Percentiles rank a stretch among this genome's conserved stretches.
Conservation (phyloP, 2,797 vertebrate species). For the Aotus griseimembra region DNA sequence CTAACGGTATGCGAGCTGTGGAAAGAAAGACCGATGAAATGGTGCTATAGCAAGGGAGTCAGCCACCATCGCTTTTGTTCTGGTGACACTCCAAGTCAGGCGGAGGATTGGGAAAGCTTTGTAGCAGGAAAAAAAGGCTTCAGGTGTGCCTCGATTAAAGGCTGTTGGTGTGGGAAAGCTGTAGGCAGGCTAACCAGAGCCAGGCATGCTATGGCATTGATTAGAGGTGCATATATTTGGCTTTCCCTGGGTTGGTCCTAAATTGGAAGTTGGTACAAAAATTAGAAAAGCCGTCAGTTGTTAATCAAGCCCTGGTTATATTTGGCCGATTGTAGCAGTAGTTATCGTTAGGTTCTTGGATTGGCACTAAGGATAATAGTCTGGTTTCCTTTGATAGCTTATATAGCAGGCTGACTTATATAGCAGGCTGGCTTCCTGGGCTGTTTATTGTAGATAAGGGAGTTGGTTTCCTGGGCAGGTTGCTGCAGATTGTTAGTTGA, state of each 20-base stretch:
- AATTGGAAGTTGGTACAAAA: not conserved
- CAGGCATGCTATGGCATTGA: not conserved
- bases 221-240: not conserved
- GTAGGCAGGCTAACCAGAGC: not conserved
- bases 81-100: not conserved
- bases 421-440: not conserved
- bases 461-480: not conserved
- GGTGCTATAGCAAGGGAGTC: not conserved
- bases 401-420: not conserved
- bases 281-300: not conserved
- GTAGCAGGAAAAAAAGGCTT: not conserved
- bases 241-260: not conserved
- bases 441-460: not conserved
- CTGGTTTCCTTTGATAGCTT: not conserved
- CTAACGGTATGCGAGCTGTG: not conserved
- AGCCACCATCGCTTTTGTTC: not conserved
- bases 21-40: not conserved
- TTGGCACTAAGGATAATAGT: no score
- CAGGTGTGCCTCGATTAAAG: not conserved
- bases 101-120: not conserved
- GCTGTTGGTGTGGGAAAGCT: rapidly evolving
- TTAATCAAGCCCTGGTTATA: not conserved
- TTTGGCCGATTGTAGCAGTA: not conserved
- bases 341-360: not conserved
- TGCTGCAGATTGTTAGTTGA: not conserved